Evolutionary conservation across 64 coral and sea anemone genomes (phyloP), one percentile per base, ranked within the genome.

Genomic region (Acropora yongei): DNA sequence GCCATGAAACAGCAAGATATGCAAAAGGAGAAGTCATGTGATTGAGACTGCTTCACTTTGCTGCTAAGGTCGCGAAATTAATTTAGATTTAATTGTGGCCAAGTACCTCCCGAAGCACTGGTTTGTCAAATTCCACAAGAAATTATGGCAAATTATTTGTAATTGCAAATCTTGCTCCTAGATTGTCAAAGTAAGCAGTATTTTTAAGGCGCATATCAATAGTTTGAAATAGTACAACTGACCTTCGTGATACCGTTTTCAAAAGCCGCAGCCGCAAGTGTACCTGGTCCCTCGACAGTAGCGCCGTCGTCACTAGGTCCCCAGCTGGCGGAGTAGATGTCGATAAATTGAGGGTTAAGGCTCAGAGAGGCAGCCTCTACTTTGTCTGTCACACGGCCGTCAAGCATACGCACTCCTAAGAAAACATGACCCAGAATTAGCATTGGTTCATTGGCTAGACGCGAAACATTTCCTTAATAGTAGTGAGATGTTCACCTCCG

Each of bases 331-430:
- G 94, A 96, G 74, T 94, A 99, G 47, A 99, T 96, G 55, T 99
- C 97, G 44, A 99, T 99, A 58, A 96, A 99, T 44, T 99, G 97
- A 40, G 97, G 97, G 87, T 99, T 99, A 73, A 99, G 97, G 77
- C 97, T 99, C 8, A 99, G 78, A 18, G 97, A 99, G 45, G 95
- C 97, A 4, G 97, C 97, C 82, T 99, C 97, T 8, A 99, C 97
- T 89, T 99, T 99, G 58, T 99, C 97, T 39, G 97, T 99, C 63
- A 99, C 97, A 43, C 97, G 97, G 30, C 97, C 97, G 68, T 99
- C 97, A 18, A 99, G 88, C 97, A 99, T 99, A 49, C 97, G 97
- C 13, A 99, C 97, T 83, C 97, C 97, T 99, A 69, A 9, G 49
- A 8, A 76, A 86, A 75, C 44, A 30, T 9, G 66, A 30, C 30